These are phyloP conservation scores for Cerceris ruficornis DNA, from an alignment of 2,888 invertebrate genomes.

Conservation along the genomic window DNA sequence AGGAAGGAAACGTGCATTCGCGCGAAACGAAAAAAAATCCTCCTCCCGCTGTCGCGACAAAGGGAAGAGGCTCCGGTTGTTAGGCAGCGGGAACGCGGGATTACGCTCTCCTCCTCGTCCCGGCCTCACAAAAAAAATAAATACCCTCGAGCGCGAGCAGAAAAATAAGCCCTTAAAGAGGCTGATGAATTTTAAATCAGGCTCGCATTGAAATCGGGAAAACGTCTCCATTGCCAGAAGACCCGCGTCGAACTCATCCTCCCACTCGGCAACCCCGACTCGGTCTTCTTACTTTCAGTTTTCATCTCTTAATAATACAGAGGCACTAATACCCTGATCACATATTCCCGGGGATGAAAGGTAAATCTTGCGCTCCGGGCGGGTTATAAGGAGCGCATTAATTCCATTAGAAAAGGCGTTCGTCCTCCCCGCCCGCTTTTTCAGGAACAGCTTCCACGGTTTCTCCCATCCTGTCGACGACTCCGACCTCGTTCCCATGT, in stretches of 20 bases:
- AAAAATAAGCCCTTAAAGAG: constrained; percentile 82
- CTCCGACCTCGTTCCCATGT: constrained; percentile 52
- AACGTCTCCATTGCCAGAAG: constrained; percentile 78
- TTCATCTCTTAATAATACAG: constrained; percentile 81
- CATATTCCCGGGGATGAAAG: constrained; percentile 81
- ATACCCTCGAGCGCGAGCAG: constrained; percentile 79
- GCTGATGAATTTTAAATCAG: constrained; percentile 82
- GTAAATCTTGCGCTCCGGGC: constrained; percentile 78
- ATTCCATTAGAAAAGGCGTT: constrained; percentile 79
- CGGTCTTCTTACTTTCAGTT: constrained; percentile 71
- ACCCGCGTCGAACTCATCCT: constrained; percentile 69
- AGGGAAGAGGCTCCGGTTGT: constrained; percentile 59
- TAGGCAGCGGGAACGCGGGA: constrained; percentile 68
- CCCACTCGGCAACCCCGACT: constrained; percentile 44
- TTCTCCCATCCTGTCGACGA: constrained; percentile 29
- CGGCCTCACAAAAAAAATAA: constrained; percentile 73
- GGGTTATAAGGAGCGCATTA: constrained; percentile 79
- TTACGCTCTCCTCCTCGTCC: constrained; percentile 66
- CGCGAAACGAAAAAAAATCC: constrained; percentile 68
- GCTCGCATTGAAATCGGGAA: constrained; percentile 79
- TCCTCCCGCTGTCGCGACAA: constrained; percentile 48
- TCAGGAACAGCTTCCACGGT: constrained; percentile 44
- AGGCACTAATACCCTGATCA: constrained; percentile 81
- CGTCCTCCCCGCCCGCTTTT: constrained; percentile 27
- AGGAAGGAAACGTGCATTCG: constrained; percentile 34